Evolutionary conservation across 1,140 invertebrate genomes (phyloP).

Genomic region (Colletes latitarsis): DNA sequence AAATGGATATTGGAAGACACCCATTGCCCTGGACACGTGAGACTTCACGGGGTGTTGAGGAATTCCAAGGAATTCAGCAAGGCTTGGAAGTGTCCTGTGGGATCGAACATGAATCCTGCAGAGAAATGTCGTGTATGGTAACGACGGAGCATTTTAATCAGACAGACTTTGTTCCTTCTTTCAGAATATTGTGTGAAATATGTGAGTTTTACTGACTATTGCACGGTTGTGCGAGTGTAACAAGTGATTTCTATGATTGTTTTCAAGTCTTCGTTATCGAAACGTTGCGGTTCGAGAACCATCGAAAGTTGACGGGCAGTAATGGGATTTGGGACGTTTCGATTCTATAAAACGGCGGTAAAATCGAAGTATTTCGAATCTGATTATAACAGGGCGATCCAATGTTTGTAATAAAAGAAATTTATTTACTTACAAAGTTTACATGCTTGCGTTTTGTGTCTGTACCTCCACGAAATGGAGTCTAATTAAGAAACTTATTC

Average conservation of each 20-base stretch:
- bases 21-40: constrained; percentile 88
- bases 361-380: too few relatives aligned
- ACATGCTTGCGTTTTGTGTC: background rate
- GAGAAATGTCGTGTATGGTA: constrained; percentile 89
- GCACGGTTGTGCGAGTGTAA: too few relatives aligned
- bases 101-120: constrained; percentile 91
- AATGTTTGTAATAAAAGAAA: constrained; percentile 69
- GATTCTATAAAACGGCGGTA: too few relatives aligned
- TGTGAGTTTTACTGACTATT: too few relatives aligned
- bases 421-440: constrained; percentile 72
- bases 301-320: background rate
- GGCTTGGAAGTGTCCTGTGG: constrained; percentile 89
- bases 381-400: constrained; percentile 8
- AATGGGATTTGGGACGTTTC: too few relatives aligned
- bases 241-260: too few relatives aligned
- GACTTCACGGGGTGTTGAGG: constrained; percentile 90
- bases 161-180: background rate
- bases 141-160: too few relatives aligned
- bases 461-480: background rate
- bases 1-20: constrained; percentile 86
- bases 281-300: background rate
- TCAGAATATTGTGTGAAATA: too few relatives aligned
- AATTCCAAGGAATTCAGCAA: constrained; percentile 93
- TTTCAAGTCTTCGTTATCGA: background rate
- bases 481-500: background rate